Percentiles rank a stretch among this genome's conserved stretches.
These are phyloP conservation scores for Priocnemis perturbator DNA, from an alignment of 2,888 invertebrate genomes.

Conservation along the genomic window DNA sequence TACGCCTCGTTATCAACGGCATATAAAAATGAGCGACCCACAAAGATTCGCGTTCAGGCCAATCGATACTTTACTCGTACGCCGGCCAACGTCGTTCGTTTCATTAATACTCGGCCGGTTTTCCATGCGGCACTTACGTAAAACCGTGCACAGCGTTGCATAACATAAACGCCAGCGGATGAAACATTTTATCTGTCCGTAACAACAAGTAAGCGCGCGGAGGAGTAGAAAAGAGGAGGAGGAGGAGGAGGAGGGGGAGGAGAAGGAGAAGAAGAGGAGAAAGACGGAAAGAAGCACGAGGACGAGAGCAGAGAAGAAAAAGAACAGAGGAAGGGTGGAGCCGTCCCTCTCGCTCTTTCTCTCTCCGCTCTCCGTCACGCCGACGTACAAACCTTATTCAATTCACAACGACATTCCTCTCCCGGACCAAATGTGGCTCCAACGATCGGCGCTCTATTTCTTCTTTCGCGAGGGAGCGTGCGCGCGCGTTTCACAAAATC, in stretches of 20 bases:
- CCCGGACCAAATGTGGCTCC: background rate
- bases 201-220: background rate
- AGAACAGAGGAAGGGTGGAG: background rate
- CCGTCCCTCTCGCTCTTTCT: background rate
- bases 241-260: background rate
- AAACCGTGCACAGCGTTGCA: no score
- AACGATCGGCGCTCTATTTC: conserved; percentile 26
- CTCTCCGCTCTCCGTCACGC: background rate
- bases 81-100: no score
- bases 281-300: background rate
- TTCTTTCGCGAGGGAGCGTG: conserved; percentile 36
- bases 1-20: no score
- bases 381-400: background rate
- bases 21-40: no score
- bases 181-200: no score
- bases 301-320: background rate
- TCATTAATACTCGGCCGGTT: no score
- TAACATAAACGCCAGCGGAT: no score
- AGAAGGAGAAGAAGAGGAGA: no score
- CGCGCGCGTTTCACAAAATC: conserved; percentile 57
- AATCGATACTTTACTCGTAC: no score
- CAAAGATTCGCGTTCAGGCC: no score
- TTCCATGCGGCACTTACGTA: no score
- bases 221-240: conserved; percentile 11
- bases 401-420: background rate